These are phyloP conservation scores for Eupsittula cactorum DNA, from an alignment of 2,113 vertebrate species.

Conservation along the genomic window DNA sequence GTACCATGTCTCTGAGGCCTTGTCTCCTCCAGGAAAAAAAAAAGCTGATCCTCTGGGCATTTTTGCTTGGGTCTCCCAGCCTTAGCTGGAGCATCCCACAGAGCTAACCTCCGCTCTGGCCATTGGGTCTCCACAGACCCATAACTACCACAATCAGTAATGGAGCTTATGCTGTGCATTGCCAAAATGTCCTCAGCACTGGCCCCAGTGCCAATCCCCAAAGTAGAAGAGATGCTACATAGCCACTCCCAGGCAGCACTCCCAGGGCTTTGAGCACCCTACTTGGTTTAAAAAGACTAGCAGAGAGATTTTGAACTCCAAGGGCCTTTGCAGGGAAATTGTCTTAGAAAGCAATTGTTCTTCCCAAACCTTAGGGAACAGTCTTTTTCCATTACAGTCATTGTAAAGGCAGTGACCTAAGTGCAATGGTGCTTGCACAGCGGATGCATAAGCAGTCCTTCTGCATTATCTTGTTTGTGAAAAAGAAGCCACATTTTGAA, in stretches of 20 bases:
- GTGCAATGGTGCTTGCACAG: background rate
- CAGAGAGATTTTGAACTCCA: background rate
- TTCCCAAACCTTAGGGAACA: background rate
- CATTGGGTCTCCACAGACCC: background rate
- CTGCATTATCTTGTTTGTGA: background rate
- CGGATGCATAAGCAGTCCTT: background rate
- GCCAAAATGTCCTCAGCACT: background rate
- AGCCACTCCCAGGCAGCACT: background rate
- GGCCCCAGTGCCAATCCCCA: fast-evolving
- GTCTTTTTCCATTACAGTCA: background rate
- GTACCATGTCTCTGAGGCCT: background rate
- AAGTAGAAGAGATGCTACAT: background rate
- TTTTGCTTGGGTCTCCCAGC: background rate
- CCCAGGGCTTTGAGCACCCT: background rate
- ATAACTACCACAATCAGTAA: background rate
- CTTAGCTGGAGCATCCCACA: background rate
- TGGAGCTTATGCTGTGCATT: background rate
- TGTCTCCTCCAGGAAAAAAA: background rate
- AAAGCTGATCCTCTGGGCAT: background rate
- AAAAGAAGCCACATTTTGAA: background rate
- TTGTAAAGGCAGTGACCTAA: background rate
- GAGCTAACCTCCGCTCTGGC: background rate
- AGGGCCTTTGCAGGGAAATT: background rate
- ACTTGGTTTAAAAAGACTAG: background rate
- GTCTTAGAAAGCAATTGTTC: background rate